These are phyloP conservation scores for Porites rus DNA, from an alignment of 92 coral and sea anemone species.

Conservation along the genomic window DNA sequence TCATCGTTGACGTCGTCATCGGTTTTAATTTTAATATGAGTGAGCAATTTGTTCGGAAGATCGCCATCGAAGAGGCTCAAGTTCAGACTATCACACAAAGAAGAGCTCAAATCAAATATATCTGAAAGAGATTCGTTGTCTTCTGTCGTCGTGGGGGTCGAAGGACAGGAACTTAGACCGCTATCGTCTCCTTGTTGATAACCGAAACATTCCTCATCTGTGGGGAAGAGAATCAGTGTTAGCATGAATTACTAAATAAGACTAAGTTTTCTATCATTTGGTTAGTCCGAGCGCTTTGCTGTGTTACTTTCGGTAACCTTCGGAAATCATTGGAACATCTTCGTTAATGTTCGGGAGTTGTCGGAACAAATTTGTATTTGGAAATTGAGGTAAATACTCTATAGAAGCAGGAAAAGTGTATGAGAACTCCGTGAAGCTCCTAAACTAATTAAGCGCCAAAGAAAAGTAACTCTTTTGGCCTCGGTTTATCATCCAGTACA, in stretches of 20 bases:
- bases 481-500: too few species aligned
- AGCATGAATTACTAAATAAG: neutral
- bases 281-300: too few species aligned
- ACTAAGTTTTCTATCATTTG: too few species aligned
- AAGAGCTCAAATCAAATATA: neutral
- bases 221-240: neutral
- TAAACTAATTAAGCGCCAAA: too few species aligned
- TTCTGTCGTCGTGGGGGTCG: constrained; percentile 5
- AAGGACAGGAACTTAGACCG: constrained; percentile 33
- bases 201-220: neutral
- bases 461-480: too few species aligned
- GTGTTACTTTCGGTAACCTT: too few species aligned
- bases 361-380: too few species aligned
- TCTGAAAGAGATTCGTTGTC: neutral
- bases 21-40: constrained; percentile 30
- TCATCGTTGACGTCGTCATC: constrained; percentile 12
- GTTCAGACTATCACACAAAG: neutral
- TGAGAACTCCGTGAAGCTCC: too few species aligned
- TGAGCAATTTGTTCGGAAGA: neutral
- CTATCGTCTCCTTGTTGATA: constrained; percentile 21
- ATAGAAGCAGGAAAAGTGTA: too few species aligned
- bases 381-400: too few species aligned
- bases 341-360: too few species aligned
- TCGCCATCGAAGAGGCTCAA: constrained; percentile 35
- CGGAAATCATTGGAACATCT: too few species aligned